A percentile compares a stretch with the other conserved stretches of the same genome.
Conservation (phyloP, 2,113 vertebrate genomes). For the Trogon surrucura region DNA sequence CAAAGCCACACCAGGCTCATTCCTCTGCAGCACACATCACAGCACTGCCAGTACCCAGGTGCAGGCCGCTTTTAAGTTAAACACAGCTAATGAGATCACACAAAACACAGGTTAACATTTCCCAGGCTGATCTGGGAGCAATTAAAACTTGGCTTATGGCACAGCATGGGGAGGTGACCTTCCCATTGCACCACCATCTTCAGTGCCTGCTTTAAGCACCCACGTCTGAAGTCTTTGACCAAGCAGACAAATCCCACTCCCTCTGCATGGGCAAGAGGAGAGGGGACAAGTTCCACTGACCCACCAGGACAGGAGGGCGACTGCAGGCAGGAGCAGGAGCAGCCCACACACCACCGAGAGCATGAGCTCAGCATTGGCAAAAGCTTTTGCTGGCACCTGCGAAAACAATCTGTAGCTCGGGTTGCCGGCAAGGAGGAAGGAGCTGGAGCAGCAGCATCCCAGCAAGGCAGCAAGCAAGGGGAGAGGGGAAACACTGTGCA, state of each 20-base stretch:
- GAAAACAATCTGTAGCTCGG: background rate
- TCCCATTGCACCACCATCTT: accelerated
- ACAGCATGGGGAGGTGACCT: accelerated
- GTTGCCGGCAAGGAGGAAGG: background rate
- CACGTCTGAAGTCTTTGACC: background rate
- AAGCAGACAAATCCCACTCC: accelerated
- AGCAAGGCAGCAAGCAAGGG: background rate
- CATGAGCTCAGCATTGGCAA: background rate
- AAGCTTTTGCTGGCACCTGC: background rate
- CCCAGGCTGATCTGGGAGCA: background rate
- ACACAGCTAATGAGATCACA: background rate
- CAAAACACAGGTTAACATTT: background rate
- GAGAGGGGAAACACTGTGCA: accelerated
- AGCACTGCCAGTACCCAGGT: background rate
- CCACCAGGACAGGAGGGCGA: accelerated
- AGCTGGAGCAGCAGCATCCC: background rate
- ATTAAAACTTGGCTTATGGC: background rate
- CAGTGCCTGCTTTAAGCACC: background rate
- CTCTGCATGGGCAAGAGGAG: background rate
- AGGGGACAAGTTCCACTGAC: no score
- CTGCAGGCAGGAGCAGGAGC: background rate
- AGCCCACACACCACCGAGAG: background rate
- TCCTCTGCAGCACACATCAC: accelerated
- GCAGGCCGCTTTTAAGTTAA: background rate
- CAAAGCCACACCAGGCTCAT: background rate